These are phyloP conservation scores for Brassicogethes aeneus DNA, from an alignment of 2,888 invertebrate species.

Conservation along the genomic window DNA sequence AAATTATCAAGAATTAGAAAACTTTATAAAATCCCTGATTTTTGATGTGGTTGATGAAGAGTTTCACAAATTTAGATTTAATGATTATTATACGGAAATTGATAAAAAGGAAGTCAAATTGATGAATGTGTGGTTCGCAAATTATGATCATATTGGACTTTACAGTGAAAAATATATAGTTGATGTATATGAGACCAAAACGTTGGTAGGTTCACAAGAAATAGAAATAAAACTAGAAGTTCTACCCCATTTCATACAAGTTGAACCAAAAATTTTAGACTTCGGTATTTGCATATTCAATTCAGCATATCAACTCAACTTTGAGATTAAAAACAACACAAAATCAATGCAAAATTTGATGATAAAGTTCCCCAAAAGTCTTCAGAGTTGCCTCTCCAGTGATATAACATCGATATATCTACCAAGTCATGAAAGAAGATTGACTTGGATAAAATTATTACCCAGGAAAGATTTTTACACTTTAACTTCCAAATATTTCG, in stretches of 20 bases:
- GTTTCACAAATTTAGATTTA: too few species aligned
- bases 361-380: slow-evolving; percentile 16
- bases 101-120: too few species aligned
- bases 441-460: slow-evolving; percentile 17
- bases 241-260: slow-evolving; percentile 19
- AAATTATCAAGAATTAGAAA: too few species aligned
- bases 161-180: too few species aligned
- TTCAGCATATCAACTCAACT: slow-evolving; percentile 18
- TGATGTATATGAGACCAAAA: too few species aligned
- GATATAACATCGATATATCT: slow-evolving; percentile 16
- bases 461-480: slow-evolving; percentile 12
- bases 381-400: slow-evolving; percentile 14
- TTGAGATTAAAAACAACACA: slow-evolving; percentile 18
- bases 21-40: too few species aligned
- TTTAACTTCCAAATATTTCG: not conserved
- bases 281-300: slow-evolving; percentile 20
- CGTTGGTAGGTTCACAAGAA: too few species aligned
- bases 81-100: too few species aligned
- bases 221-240: too few species aligned
- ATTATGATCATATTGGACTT: too few species aligned
- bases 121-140: too few species aligned
- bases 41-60: too few species aligned
- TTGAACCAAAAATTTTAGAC: slow-evolving; percentile 17
- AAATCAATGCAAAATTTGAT: slow-evolving; percentile 15
- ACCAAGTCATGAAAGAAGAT: slow-evolving; percentile 12